These are phyloP conservation scores for Himalopsyche anomala DNA, from an alignment of 2,888 invertebrate species.

Conservation along the genomic window DNA sequence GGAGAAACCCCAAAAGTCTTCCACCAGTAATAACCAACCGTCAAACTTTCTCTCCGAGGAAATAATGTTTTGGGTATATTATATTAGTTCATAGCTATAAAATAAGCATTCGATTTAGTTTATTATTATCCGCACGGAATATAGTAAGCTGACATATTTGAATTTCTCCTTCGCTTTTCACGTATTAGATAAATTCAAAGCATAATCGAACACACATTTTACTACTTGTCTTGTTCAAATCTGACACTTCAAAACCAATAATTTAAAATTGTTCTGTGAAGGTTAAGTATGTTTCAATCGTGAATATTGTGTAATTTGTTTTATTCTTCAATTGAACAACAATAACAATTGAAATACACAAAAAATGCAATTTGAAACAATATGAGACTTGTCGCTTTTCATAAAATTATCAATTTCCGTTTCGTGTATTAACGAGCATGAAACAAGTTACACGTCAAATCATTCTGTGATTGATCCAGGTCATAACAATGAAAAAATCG, in stretches of 20 bases:
- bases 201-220: background rate
- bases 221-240: too few species aligned
- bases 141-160: background rate
- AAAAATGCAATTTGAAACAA: too few species aligned
- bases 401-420: too few species aligned
- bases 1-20: background rate
- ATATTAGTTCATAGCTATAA: background rate
- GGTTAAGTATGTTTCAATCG: too few species aligned
- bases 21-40: background rate
- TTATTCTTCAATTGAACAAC: too few species aligned
- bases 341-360: too few species aligned
- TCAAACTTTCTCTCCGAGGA: conserved; percentile 19
- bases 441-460: too few species aligned
- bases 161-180: background rate
- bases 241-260: background rate
- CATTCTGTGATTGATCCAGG: too few species aligned
- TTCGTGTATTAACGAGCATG: too few species aligned
- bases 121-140: background rate
- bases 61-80: conserved; percentile 15
- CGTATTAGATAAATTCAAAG: background rate
- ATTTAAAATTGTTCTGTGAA: background rate
- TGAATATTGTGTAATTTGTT: too few species aligned
- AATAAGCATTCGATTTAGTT: conserved; percentile 3
- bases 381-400: too few species aligned
- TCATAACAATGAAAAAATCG: too few species aligned